Base-by-base conservation (phyloP, 2,888 invertebrate genomes). In the Dusona sp. region DNA sequence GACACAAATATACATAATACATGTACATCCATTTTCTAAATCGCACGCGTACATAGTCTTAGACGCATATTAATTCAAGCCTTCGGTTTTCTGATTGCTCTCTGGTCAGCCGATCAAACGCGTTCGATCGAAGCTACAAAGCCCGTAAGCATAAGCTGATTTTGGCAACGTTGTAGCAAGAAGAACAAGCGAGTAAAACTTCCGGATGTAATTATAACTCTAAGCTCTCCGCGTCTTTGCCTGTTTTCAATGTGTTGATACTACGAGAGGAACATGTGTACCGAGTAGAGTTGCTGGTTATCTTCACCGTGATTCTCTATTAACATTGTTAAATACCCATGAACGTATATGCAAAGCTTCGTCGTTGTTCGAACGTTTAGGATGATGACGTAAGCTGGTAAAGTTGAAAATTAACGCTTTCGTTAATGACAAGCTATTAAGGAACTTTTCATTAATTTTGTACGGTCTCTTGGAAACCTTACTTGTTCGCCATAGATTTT, bases 141-240 rank as follows among this genome's bases (percentile, higher is more conserved):
- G 33, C 74, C 72, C 79, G 77, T 86, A 89, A 88, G 85, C 88
- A 79, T 77, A 51, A 83, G 85, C 72, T 86, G 81, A 84, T 88
- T 86, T 85, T 86, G 48, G 36, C 77, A 51, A n/a, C 38, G 61
- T 84, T 86, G 84, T 84, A 80, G 33, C 84, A 86, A 72, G 86
- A 67, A 84, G 38, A 25, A 48, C 38, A 73, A 68, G 68, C 57
- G 19, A n/a, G 38, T 42, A 48, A 51, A 64, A 78, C 19, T 84
- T 25, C 29, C 51, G 67, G 79, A 73, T 51, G 72, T 72, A n/a
- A 77, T 64, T 80, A 80, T 68, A 54, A 82, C 79, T 54, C n/a
- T 38, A 42, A 38, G 25, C 16, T 42, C 13, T 36, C 33, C 3
- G 22, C 45, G n/a, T 19, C 68, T 42, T 75, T 19, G n/a, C 36